Percentiles rank a stretch among this genome's conserved stretches.
Conservation (phyloP, 1,140 invertebrate genomes). For the Pantala flavescens region DNA sequence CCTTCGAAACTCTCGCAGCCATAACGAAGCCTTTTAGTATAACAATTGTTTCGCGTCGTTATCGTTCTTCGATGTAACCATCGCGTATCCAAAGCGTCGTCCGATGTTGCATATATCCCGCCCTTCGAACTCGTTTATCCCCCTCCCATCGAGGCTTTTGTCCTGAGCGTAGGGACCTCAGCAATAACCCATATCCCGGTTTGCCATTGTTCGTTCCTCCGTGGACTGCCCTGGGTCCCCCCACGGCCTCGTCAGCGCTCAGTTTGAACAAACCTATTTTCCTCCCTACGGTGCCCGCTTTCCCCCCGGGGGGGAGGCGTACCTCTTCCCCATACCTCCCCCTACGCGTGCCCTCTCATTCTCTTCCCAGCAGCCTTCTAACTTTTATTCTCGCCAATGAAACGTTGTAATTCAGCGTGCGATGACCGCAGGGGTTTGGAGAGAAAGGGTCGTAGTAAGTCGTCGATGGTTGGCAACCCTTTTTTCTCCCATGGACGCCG, state of each 20-base stretch:
- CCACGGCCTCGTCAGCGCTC: neutral
- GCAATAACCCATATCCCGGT: constrained; percentile 4
- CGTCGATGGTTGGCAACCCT: too few relatives aligned
- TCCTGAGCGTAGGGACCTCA: neutral
- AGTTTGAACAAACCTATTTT: constrained; percentile 10
- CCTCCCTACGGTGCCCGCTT: neutral
- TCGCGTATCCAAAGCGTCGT: neutral
- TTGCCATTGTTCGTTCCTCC: constrained; percentile 1
- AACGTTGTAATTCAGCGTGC: constrained; percentile 8
- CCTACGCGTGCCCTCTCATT: neutral
- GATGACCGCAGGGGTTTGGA: neutral
- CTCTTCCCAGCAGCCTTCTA: neutral
- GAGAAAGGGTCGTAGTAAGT: too few relatives aligned
- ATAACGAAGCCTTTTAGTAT: neutral
- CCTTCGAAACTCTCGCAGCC: too few relatives aligned
- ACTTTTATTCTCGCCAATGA: constrained; percentile 6
- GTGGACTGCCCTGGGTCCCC: neutral
- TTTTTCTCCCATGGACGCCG: too few relatives aligned
- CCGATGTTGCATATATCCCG: neutral
- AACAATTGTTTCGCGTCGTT: neutral
- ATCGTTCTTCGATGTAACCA: neutral
- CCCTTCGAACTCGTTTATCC: neutral
- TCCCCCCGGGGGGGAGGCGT: neutral
- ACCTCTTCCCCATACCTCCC: neutral
- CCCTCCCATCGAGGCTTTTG: neutral